Percentiles rank a stretch among this genome's conserved stretches.
Evolutionary conservation across 2,113 vertebrate species (phyloP).

Genomic region (Colistium nudipinnis): DNA sequence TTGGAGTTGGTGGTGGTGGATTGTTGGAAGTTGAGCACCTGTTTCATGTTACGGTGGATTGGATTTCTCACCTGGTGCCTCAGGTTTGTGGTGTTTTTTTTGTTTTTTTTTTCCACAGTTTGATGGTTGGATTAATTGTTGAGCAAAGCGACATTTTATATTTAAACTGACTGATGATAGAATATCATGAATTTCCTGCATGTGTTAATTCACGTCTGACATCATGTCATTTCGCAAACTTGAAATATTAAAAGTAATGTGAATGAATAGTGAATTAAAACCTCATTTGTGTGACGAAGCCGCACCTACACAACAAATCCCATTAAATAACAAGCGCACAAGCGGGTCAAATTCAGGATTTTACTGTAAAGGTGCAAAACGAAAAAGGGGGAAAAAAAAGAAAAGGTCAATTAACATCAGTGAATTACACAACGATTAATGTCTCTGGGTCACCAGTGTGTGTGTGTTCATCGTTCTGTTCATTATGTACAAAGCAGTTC

Average conservation of each 20-base stretch:
- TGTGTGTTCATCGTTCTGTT: neutral
- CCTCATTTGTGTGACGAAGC: too few species aligned
- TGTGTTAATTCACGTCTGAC: too few species aligned
- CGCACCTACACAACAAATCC: too few species aligned
- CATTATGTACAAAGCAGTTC: conserved; percentile 7
- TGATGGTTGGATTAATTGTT: too few species aligned
- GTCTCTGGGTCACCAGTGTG: neutral
- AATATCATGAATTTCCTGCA: too few species aligned
- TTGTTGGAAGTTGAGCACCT: conserved; percentile 18
- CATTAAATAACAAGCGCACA: neutral
- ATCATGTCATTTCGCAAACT: too few species aligned
- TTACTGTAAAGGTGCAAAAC: conserved; percentile 8
- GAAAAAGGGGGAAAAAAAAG: neutral
- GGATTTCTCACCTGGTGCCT: neutral
- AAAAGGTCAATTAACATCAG: neutral
- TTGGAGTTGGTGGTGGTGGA: neutral
- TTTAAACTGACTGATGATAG: too few species aligned
- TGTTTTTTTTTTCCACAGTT: neutral
- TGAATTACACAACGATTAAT: conserved; percentile 14
- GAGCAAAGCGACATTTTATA: too few species aligned
- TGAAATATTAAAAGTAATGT: too few species aligned
- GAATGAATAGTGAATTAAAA: too few species aligned
- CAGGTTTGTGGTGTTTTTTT: neutral
- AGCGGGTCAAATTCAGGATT: neutral
- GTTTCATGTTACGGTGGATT: neutral